Evolutionary conservation across 2,888 invertebrate genomes (phyloP).

Genomic region (Scelioninae gen. 1): DNA sequence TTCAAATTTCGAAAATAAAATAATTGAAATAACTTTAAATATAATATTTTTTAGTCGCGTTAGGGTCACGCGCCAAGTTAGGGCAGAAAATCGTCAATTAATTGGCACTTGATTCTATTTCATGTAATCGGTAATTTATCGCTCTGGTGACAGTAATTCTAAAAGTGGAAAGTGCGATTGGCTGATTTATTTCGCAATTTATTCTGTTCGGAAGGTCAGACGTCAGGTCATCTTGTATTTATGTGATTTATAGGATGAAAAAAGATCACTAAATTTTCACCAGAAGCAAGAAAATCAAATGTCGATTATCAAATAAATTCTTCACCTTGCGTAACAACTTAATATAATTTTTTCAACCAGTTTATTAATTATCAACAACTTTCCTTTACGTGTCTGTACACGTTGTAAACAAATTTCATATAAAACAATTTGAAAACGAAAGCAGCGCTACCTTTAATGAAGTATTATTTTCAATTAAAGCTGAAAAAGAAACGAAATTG

Average conservation of each 20-base stretch:
- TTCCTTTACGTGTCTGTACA: too few species aligned
- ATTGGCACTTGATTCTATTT: slow-evolving; percentile 25
- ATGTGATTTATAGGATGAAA: slow-evolving; percentile 34
- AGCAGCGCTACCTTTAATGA: slow-evolving; percentile 19
- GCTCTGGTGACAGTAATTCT: slow-evolving; percentile 36
- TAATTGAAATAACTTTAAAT: too few species aligned
- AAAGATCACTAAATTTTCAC: slow-evolving; percentile 34
- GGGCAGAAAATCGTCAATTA: neutral
- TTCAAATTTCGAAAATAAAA: too few species aligned
- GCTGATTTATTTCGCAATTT: slow-evolving; percentile 42
- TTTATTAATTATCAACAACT: neutral
- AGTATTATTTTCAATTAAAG: slow-evolving; percentile 57
- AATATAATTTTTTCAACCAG: too few species aligned
- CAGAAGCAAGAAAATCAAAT: slow-evolving; percentile 33
- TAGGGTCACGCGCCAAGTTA: neutral
- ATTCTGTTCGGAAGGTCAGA: slow-evolving; percentile 39
- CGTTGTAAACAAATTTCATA: too few species aligned
- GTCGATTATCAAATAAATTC: slow-evolving; percentile 39
- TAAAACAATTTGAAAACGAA: slow-evolving; percentile 31
- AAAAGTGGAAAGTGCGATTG: slow-evolving; percentile 32
- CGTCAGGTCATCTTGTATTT: slow-evolving; percentile 36
- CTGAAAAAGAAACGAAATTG: slow-evolving; percentile 39
- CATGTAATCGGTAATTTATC: slow-evolving; percentile 40
- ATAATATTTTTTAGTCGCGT: too few species aligned
- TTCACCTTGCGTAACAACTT: neutral